Percentiles rank a stretch among this genome's conserved stretches.
Conservation (phyloP, 2,113 vertebrate species). For the Neogale vison region DNA sequence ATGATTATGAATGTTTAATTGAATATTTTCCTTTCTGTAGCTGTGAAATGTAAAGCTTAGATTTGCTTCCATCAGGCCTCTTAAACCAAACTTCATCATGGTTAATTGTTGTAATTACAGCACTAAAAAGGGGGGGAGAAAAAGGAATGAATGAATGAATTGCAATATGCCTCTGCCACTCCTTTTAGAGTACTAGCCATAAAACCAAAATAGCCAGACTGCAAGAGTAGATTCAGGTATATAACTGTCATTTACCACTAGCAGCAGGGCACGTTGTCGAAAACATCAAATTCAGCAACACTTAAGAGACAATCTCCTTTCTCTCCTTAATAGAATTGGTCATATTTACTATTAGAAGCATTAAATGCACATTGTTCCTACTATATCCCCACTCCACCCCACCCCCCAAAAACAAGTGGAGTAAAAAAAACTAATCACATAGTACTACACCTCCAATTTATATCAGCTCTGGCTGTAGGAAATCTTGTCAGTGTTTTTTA, state of each 20-base stretch:
- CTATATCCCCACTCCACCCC: not conserved
- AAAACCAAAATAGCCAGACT: conserved; percentile 50
- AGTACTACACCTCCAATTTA: not conserved
- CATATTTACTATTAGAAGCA: conserved; percentile 9
- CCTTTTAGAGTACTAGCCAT: conserved; percentile 31
- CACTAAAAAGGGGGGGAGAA: conserved; percentile 84
- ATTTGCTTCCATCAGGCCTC: conserved; percentile 96
- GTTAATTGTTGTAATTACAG: conserved; percentile 97
- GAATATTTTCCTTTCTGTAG: conserved; percentile 99
- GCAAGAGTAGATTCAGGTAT: conserved; percentile 48
- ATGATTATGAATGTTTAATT: conserved; percentile 92
- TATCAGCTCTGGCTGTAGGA: not conserved
- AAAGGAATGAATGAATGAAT: conserved; percentile 62
- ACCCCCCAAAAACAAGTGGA: not conserved
- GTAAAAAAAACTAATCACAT: not conserved
- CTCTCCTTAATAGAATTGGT: not conserved
- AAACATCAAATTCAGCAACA: conserved; percentile 14
- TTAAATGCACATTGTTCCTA: not conserved
- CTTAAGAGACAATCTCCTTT: not conserved
- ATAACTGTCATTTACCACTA: conserved; percentile 24
- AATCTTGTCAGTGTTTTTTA: not conserved
- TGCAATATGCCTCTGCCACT: conserved; percentile 33
- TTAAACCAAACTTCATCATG: conserved; percentile 99
- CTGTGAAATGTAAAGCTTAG: conserved; percentile 98
- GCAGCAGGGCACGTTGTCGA: not conserved